These are phyloP conservation scores for Phainopepla nitens DNA, from an alignment of 2,113 vertebrate species.

Conservation along the genomic window DNA sequence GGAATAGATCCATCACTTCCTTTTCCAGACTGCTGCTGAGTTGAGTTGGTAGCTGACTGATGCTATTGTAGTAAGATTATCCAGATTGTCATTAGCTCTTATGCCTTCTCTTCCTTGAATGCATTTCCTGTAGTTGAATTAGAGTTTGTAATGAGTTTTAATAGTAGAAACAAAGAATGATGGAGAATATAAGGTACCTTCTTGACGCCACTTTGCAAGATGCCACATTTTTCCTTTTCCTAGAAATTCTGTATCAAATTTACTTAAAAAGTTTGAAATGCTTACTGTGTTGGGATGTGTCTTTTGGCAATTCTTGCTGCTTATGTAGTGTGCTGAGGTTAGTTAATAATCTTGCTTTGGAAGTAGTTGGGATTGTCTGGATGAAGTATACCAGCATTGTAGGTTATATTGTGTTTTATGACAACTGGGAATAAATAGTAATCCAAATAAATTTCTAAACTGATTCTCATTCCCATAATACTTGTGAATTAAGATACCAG, in stretches of 20 bases:
- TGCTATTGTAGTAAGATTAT: background rate
- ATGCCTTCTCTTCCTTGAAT: background rate
- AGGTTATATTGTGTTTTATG: background rate
- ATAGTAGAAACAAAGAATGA: background rate
- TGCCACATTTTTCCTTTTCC: background rate
- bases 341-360: background rate
- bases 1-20: background rate
- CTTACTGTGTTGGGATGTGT: background rate
- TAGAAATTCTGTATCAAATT: background rate
- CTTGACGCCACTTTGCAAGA: background rate
- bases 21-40: background rate
- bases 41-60: background rate
- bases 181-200: background rate
- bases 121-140: background rate
- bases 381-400: background rate
- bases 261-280: background rate
- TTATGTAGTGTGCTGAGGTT: background rate
- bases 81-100: background rate
- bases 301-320: background rate
- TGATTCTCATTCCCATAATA: background rate
- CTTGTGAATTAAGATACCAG: background rate
- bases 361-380: background rate
- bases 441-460: background rate
- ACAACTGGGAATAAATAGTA: background rate
- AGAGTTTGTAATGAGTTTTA: background rate